Conservation (phyloP, 2,113 vertebrate genomes). For the Malurus elegans region DNA sequence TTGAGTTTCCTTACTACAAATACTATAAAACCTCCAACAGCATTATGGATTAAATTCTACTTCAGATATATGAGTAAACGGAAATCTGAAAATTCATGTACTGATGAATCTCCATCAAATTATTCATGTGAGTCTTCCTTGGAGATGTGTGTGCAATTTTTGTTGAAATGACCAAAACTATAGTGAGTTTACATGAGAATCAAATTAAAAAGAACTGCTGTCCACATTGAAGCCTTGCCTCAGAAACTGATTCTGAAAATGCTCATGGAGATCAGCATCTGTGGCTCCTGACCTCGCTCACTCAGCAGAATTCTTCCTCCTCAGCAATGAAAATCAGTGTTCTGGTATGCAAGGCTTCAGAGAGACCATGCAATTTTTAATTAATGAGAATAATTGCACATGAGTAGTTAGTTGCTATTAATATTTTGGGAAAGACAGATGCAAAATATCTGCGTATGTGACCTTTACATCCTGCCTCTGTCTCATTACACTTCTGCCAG, state of each 20-base stretch:
- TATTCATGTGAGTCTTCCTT: not conserved
- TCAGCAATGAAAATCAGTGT: not conserved
- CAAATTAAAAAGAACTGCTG: not conserved
- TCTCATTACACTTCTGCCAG: conserved; percentile 2
- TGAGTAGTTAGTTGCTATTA: not conserved
- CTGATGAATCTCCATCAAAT: not conserved
- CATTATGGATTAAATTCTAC: not conserved
- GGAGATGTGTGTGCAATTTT: not conserved
- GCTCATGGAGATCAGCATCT: fast-evolving
- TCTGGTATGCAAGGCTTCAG: not conserved
- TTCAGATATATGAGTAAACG: not conserved
- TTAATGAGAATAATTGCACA: not conserved
- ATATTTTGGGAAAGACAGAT: not conserved
- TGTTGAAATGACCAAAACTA: not conserved
- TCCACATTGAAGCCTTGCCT: not conserved
- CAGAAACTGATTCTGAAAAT: not conserved
- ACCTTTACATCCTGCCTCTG: conserved; percentile 16
- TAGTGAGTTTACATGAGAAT: not conserved
- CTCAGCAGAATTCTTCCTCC: not conserved
- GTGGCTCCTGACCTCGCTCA: not conserved
- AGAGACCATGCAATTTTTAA: not conserved
- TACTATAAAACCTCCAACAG: not conserved
- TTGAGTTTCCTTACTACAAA: not conserved
- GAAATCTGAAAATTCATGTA: not conserved
- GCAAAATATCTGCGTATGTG: not conserved